A percentile compares a stretch with the other conserved stretches of the same genome.
Conservation (phyloP, 2,797 vertebrate genomes). For the Channallabes apus region DNA sequence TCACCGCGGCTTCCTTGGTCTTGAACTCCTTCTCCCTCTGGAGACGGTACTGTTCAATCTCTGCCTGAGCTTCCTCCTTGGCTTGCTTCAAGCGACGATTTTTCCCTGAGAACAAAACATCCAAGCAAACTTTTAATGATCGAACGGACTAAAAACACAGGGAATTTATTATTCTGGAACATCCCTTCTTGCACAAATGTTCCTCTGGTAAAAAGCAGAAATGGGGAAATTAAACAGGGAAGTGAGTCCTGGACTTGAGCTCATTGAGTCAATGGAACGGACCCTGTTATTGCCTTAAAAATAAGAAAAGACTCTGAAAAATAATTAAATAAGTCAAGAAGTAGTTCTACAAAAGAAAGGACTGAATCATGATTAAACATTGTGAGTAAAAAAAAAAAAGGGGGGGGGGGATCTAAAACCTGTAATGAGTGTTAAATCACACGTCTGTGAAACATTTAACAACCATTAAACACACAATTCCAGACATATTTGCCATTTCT, state of each 20-base stretch:
- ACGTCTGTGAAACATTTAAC: background rate
- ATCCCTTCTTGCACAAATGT: slow-evolving; percentile 14
- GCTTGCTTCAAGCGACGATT: slow-evolving; percentile 95
- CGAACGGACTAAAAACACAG: background rate
- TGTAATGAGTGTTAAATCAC: background rate
- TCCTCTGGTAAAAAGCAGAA: slow-evolving; percentile 15
- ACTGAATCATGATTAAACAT: background rate
- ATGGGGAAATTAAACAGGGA: slow-evolving; percentile 25
- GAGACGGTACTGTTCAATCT: slow-evolving; percentile 94
- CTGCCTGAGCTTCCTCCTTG: slow-evolving; percentile 96
- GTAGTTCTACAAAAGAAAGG: too few species aligned
- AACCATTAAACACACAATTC: background rate
- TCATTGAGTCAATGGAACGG: background rate
- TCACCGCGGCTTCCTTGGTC: slow-evolving; percentile 91
- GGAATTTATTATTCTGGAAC: background rate
- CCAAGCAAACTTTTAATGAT: background rate
- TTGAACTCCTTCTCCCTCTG: slow-evolving; percentile 97
- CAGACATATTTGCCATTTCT: background rate
- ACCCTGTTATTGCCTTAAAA: background rate
- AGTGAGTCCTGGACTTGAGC: slow-evolving; percentile 19
- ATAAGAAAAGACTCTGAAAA: background rate
- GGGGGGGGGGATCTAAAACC: background rate
- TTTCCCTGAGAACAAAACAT: slow-evolving; percentile 77
- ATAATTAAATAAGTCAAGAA: background rate
- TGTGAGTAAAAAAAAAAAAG: background rate